Percentiles rank a stretch among this genome's conserved stretches.
Evolutionary conservation across 2,888 invertebrate genomes (phyloP).

Genomic region (Lysandra coridon): DNA sequence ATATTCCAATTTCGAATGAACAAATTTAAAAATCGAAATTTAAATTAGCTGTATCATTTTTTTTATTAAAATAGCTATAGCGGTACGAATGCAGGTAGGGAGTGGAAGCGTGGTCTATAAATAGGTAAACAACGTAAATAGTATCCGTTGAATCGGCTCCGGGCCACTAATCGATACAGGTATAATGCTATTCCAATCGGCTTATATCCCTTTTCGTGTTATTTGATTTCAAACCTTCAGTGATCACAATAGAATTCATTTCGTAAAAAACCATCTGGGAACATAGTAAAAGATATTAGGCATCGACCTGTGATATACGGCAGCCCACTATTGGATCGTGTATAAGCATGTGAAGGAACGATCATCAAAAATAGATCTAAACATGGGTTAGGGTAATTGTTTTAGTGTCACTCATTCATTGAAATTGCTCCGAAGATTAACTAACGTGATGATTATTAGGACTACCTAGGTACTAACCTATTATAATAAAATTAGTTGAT

Average conservation of each 20-base stretch:
- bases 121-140: conserved; percentile 79
- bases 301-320: conserved; percentile 49
- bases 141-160: conserved; percentile 73
- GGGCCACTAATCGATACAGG: conserved; percentile 74
- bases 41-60: conserved; percentile 9
- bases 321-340: conserved; percentile 50
- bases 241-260: conserved; percentile 38
- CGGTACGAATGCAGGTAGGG: conserved; percentile 64
- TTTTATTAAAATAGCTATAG: conserved; percentile 19
- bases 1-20: background rate
- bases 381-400: conserved; percentile 23
- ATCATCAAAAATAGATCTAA: conserved; percentile 26
- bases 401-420: conserved; percentile 22
- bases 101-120: conserved; percentile 69
- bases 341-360: conserved; percentile 30
- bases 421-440: conserved; percentile 19
- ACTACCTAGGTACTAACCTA: background rate
- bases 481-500: background rate
- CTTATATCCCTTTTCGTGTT: conserved; percentile 45
- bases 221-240: conserved; percentile 46
- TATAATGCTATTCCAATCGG: conserved; percentile 46
- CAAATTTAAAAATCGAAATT: background rate
- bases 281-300: conserved; percentile 44
- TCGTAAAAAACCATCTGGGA: conserved; percentile 38
- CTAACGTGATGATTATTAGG: background rate